Percentiles rank a stretch among this genome's conserved stretches.
Evolutionary conservation across 2,113 vertebrate genomes (phyloP).

Genomic region (Tragelaphus buxtoni): DNA sequence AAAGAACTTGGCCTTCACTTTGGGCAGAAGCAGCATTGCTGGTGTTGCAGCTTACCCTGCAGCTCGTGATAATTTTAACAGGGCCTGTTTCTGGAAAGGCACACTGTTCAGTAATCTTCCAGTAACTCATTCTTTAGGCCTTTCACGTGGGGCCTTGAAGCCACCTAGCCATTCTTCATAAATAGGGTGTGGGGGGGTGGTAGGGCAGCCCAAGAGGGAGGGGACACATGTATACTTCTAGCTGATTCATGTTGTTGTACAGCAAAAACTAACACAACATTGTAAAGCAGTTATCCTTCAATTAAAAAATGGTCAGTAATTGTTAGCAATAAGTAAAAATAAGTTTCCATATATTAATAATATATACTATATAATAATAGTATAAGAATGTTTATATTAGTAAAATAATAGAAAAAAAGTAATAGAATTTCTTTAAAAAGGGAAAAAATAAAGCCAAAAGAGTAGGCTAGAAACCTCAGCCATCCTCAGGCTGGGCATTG

Average conservation of each 20-base stretch:
- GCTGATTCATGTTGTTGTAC: background rate
- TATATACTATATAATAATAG: background rate
- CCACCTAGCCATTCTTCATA: background rate
- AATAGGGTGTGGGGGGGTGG: background rate
- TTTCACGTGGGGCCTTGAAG: background rate
- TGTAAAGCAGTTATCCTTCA: background rate
- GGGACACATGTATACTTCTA: background rate
- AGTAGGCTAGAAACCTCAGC: background rate
- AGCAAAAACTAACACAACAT: background rate
- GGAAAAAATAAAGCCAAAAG: background rate
- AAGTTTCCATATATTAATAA: background rate
- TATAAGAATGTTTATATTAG: background rate
- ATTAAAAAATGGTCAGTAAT: background rate
- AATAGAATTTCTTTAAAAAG: background rate
- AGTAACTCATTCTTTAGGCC: background rate
- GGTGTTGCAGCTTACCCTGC: background rate
- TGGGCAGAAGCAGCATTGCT: background rate
- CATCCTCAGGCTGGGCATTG: background rate
- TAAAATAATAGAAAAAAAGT: background rate
- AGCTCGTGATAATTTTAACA: background rate
- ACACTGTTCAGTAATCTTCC: background rate
- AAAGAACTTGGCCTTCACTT: background rate
- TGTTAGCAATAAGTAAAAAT: background rate
- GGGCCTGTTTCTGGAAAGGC: background rate
- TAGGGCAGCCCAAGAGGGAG: background rate